These are phyloP conservation scores for Trissolcus japonicus DNA, from an alignment of 2,888 invertebrate species.

Conservation along the genomic window DNA sequence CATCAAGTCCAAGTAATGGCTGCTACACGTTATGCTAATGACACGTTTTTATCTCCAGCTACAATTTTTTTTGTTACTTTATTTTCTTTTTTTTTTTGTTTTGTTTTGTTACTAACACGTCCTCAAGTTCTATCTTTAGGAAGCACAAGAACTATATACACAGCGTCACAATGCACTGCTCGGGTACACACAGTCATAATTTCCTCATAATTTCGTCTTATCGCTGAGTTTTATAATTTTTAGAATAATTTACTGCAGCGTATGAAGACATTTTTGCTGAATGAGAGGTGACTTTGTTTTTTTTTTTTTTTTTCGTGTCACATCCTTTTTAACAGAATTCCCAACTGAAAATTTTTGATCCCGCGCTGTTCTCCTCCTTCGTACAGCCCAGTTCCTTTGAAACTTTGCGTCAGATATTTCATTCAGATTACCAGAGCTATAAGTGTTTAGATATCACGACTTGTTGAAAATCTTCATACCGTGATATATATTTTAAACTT, in stretches of 20 bases:
- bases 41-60: slow-evolving; percentile 14
- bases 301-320: no score
- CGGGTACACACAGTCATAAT: slow-evolving; percentile 1
- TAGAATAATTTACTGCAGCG: slow-evolving; percentile 26
- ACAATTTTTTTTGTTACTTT: no score
- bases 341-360: not conserved
- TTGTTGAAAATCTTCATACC: slow-evolving; percentile 2
- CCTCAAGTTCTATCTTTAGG: slow-evolving; percentile 27
- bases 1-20: slow-evolving; percentile 10
- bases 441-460: slow-evolving; percentile 1
- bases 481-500: no score
- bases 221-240: slow-evolving; percentile 23
- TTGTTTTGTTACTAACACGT: not conserved
- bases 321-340: not conserved
- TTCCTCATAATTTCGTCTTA: slow-evolving; percentile 13
- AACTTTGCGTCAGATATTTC: no score
- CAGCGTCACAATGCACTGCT: no score
- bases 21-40: slow-evolving; percentile 19
- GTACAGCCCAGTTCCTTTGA: no score
- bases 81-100: not conserved
- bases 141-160: slow-evolving; percentile 1
- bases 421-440: no score
- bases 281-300: slow-evolving; percentile 5
- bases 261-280: slow-evolving; percentile 22
- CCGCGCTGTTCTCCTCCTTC: not conserved